These are phyloP conservation scores for Terrapene triunguis DNA, from an alignment of 2,113 vertebrate species.

Conservation along the genomic window DNA sequence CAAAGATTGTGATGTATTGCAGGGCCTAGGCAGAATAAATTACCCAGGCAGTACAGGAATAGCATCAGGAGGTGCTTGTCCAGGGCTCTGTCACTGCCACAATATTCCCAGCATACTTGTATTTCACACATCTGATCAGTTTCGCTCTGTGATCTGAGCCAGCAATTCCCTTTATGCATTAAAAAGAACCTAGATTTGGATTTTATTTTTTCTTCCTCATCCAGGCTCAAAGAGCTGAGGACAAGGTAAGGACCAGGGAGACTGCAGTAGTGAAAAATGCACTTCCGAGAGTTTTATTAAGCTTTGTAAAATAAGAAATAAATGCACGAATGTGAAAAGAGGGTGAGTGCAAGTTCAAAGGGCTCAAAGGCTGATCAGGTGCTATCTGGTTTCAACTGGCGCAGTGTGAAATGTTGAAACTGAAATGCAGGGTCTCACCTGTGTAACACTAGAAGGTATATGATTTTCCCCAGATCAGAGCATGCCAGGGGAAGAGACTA, in stretches of 20 bases:
- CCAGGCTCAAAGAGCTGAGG: not conserved
- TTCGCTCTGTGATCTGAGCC: slow-evolving; percentile 29
- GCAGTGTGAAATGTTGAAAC: not conserved
- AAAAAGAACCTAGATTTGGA: not conserved
- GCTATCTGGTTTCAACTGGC: not conserved
- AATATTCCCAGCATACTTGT: slow-evolving; percentile 81
- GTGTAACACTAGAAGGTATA: not conserved
- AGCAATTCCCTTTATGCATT: not conserved
- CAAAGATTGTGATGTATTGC: slow-evolving; percentile 68
- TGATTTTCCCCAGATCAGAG: not conserved
- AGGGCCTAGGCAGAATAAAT: slow-evolving; percentile 84
- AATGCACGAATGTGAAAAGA: not conserved
- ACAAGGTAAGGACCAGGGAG: not conserved
- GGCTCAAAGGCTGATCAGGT: not conserved
- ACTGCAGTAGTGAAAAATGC: not conserved
- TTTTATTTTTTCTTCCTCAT: not conserved
- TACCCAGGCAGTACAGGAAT: slow-evolving; percentile 74
- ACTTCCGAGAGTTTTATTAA: not conserved
- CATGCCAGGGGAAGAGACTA: not conserved
- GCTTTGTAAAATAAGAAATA: not conserved
- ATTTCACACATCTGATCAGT: slow-evolving; percentile 41
- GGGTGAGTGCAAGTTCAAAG: not conserved
- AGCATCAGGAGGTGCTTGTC: slow-evolving; percentile 84
- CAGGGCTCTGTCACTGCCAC: slow-evolving; percentile 75
- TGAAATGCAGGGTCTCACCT: not conserved